These are phyloP conservation scores for Anabas testudineus DNA, from an alignment of 2,797 vertebrate genomes.

Conservation along the genomic window DNA sequence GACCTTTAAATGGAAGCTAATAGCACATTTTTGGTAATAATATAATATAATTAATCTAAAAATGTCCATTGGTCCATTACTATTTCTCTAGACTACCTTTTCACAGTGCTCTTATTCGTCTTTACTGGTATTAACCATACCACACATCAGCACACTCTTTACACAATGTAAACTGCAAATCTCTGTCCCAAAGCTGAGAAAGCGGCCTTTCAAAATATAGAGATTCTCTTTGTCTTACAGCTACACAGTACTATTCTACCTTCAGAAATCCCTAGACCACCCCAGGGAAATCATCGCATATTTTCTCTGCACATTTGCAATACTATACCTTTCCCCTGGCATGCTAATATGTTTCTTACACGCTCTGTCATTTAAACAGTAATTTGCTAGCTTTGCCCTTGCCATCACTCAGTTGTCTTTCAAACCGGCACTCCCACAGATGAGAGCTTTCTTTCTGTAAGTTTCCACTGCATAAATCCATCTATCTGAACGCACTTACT, in stretches of 20 bases:
- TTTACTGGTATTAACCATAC: too few species aligned
- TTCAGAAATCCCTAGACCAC: not conserved
- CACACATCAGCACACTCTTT: not conserved
- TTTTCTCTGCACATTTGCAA: not conserved
- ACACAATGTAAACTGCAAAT: not conserved
- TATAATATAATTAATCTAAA: too few species aligned
- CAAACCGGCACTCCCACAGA: not conserved
- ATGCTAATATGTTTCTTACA: not conserved
- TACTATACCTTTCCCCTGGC: not conserved
- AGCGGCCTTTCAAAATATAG: not conserved
- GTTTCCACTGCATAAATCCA: not conserved
- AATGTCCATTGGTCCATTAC: too few species aligned
- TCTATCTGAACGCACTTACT: slow-evolving; percentile 80
- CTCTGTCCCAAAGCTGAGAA: not conserved
- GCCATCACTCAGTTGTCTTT: not conserved
- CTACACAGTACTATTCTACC: not conserved
- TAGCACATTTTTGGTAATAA: too few species aligned
- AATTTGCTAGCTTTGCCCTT: too few species aligned
- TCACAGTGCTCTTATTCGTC: too few species aligned
- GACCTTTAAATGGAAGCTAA: too few species aligned
- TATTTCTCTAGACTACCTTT: too few species aligned
- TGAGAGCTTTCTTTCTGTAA: not conserved
- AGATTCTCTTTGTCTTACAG: too few species aligned
- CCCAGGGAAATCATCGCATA: too few species aligned
- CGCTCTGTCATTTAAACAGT: not conserved